Evolutionary conservation across 1,140 invertebrate genomes (phyloP), one percentile per base, ranked within the genome.

Genomic region (Anastatus disparis): DNA sequence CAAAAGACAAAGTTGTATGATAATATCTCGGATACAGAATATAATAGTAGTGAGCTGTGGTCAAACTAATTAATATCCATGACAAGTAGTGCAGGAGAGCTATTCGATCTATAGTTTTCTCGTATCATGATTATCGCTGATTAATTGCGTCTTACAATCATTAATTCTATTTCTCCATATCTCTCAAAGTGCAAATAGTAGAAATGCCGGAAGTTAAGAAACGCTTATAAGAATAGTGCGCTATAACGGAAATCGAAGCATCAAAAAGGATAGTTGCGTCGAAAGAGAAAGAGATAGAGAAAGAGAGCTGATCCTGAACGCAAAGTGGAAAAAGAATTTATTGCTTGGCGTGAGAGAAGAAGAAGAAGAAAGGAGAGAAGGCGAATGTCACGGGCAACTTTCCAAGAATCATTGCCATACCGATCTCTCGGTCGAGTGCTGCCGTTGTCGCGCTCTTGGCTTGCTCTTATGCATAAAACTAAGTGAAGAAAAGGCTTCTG

Each of bases 391-490:
- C 9, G 38, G 15, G 27, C 35, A 31, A 56, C n/a, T 52, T 70
- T 70, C 58, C 59, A 50, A 59, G 46, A 70, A 70, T 62, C 40
- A 44, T 44, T 58, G 65, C 53, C 65, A 31, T 67, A 35, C 42
- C 58, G 55, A 29, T 53, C 42, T 17, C 15, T n/a, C 42, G 20
- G 35, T 13, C n/a, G 31, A n/a, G n/a, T n/a, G n/a, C n/a, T n/a
- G n/a, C n/a, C n/a, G n/a, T n/a, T n/a, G n/a, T n/a, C n/a, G n/a
- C n/a, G n/a, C n/a, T n/a, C n/a, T n/a, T n/a, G n/a, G n/a, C n/a
- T n/a, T n/a, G 52, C 50, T 17, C 50, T 66, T 53, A 27, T 42
- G 50, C 46, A 53, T 38, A 22, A 38, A 24, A 31, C 26, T 31
- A 44, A 42, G 44, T 35, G 31, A 10, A 40, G 35, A 40, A 26